Percentiles rank a stretch among this genome's conserved stretches.
Evolutionary conservation across 1,140 invertebrate genomes (phyloP).

Genomic region (Acarapis woodi): DNA sequence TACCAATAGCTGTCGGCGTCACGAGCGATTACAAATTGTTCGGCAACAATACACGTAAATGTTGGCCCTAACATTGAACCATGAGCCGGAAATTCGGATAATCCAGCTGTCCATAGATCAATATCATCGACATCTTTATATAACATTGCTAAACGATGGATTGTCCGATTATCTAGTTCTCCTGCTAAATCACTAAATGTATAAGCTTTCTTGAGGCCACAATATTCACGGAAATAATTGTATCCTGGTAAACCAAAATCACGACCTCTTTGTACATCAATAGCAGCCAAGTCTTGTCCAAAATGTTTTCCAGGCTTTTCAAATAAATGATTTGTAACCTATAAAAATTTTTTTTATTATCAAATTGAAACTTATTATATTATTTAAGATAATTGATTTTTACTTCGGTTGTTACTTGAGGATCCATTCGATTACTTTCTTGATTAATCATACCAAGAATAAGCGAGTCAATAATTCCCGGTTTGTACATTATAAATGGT

Average conservation of each 20-base stretch:
- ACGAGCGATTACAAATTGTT: conserved; percentile 69
- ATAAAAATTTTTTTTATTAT: too few relatives aligned
- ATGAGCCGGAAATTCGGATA: conserved; percentile 14
- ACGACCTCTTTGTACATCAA: conserved; percentile 18
- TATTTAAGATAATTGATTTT: too few relatives aligned
- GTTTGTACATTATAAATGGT: conserved; percentile 63
- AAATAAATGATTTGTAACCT: conserved; percentile 18
- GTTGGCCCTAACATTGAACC: conserved; percentile 13
- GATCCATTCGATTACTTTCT: conserved; percentile 76
- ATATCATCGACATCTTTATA: conserved; percentile 14
- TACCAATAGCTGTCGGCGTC: conserved; percentile 89
- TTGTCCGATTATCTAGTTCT: conserved; percentile 13
- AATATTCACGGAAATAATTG: conserved; percentile 29
- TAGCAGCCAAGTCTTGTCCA: conserved; percentile 17
- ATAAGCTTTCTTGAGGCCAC: conserved; percentile 27
- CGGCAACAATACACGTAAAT: conserved; percentile 81
- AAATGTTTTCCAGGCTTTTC: conserved; percentile 15
- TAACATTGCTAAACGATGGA: conserved; percentile 11
- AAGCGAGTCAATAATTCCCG: conserved; percentile 64
- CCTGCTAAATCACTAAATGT: conserved; percentile 13
- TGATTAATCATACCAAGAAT: conserved; percentile 74
- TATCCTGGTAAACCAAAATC: conserved; percentile 22
- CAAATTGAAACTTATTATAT: too few relatives aligned
- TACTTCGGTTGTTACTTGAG: conserved; percentile 57
- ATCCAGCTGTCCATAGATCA: conserved; percentile 16